Conservation (phyloP, 2,797 vertebrate species). For the Girardinus metallicus region DNA sequence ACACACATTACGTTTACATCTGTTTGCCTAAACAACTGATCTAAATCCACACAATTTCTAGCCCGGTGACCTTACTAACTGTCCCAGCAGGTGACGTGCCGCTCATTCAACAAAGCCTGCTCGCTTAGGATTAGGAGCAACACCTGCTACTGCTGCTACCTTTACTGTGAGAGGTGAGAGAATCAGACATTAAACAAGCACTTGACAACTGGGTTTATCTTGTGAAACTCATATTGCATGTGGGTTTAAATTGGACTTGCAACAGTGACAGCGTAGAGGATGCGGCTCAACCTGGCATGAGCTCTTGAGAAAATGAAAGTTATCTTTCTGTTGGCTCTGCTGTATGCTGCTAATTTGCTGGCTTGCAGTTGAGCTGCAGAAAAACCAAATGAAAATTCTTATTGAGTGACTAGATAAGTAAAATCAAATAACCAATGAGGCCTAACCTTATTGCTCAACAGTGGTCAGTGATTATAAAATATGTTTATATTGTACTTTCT, state of each 20-base stretch:
- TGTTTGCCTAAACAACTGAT: not conserved
- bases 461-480: not conserved
- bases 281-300: not conserved
- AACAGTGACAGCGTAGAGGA: not conserved
- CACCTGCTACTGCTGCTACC: constrained; percentile 97
- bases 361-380: not conserved
- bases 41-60: not conserved
- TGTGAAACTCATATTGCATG: not conserved
- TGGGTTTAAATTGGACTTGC: not conserved
- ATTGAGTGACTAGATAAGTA: too few relatives aligned
- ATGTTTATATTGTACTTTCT: not conserved
- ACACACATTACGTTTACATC: not conserved
- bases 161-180: constrained; percentile 91
- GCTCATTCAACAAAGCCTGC: constrained; percentile 80
- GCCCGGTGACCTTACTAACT: not conserved
- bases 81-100: constrained; percentile 85
- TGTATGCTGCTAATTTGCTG: not conserved
- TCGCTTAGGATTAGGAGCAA: constrained; percentile 88
- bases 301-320: not conserved
- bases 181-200: not conserved
- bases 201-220: not conserved
- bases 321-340: not conserved
- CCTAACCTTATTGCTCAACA: not conserved
- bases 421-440: not conserved
- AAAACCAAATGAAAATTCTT: not conserved